Percentiles rank a stretch among this genome's conserved stretches.
phyloP scores from a whole-genome alignment of 2,113 vertebrate genomes.

The Zingel zingel region DNA sequence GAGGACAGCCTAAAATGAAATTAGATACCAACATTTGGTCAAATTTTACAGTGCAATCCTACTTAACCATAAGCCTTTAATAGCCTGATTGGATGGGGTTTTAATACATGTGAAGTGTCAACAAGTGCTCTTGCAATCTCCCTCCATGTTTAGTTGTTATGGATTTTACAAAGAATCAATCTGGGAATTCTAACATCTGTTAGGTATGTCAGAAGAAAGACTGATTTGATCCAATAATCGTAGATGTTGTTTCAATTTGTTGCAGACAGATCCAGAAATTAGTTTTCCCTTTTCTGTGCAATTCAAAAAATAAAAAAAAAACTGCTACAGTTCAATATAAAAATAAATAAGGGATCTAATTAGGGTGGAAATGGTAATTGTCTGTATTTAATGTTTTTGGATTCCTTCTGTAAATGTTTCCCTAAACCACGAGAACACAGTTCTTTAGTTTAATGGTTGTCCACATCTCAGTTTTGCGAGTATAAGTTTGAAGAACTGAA shows the following conservation, averaged over 20 bases:
- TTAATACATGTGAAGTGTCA: constrained; percentile 34
- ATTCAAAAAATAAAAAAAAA: not conserved
- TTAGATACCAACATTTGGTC: not conserved
- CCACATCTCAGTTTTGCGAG: not conserved
- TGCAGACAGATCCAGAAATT: constrained; percentile 14
- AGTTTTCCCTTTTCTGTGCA: constrained; percentile 26
- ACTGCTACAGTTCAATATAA: not conserved
- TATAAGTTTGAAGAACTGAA: not conserved
- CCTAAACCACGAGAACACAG: not conserved
- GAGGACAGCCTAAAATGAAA: not conserved
- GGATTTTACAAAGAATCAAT: constrained; percentile 52
- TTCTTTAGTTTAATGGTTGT: not conserved
- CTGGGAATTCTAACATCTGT: constrained; percentile 61
- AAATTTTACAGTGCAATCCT: not conserved
- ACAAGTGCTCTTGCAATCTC: constrained; percentile 24
- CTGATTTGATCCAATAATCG: constrained; percentile 36
- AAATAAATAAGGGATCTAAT: not conserved
- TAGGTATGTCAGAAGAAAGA: constrained; percentile 44
- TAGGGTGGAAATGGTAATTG: not conserved
- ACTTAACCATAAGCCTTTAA: constrained; percentile 15
- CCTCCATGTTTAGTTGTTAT: constrained; percentile 16
- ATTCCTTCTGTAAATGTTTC: not conserved
- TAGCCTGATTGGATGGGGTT: constrained; percentile 35
- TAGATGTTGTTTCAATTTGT: constrained; percentile 38
- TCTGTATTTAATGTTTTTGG: constrained; percentile 14